Evolutionary conservation across 2,888 invertebrate genomes (phyloP), one percentile per base, ranked within the genome.

Genomic region (Rhabditoides inermis): DNA sequence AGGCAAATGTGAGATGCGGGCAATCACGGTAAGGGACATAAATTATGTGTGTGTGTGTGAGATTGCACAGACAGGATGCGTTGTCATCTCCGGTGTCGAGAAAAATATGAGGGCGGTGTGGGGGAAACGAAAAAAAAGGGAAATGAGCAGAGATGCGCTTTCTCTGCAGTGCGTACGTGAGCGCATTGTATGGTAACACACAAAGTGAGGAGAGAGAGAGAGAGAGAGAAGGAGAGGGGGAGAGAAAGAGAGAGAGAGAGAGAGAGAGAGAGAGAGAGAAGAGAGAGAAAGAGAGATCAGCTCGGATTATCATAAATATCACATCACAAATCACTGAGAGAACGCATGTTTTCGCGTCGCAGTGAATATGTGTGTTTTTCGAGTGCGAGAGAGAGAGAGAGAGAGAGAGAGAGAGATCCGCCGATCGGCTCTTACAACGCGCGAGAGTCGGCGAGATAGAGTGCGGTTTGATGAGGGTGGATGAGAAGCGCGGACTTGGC

Each of bases 51-150:
- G n/a, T n/a, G n/a, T n/a, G n/a, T n/a, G n/a, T n/a, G n/a, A n/a
- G n/a, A n/a, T n/a, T n/a, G n/a, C n/a, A n/a, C n/a, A n/a, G n/a
- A n/a, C n/a, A n/a, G n/a, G n/a, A n/a, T n/a, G n/a, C n/a, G n/a
- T n/a, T n/a, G n/a, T n/a, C n/a, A n/a, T n/a, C n/a, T n/a, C n/a
- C n/a, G n/a, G n/a, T n/a, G n/a, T n/a, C 22, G 20, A 4, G 25
- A 37, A 20, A 49, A 27, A 26, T 36, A 30, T 35, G 25, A 41
- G 49, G 45, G 42, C 36, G 48, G 41, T 41, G 37, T 26, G 35
- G 30, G 35, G 39, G 35, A 22, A 27, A 28, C 37, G 35, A 27
- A 25, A 23, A 32, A 32, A 22, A 25, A 27, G 20, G 27, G 39
- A 30, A 48, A 36, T n/a, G 26, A 23, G 18, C 32, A 37, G 41